phyloP scores from a whole-genome alignment of 2,113 vertebrate genomes.

The Delphinus delphis region DNA sequence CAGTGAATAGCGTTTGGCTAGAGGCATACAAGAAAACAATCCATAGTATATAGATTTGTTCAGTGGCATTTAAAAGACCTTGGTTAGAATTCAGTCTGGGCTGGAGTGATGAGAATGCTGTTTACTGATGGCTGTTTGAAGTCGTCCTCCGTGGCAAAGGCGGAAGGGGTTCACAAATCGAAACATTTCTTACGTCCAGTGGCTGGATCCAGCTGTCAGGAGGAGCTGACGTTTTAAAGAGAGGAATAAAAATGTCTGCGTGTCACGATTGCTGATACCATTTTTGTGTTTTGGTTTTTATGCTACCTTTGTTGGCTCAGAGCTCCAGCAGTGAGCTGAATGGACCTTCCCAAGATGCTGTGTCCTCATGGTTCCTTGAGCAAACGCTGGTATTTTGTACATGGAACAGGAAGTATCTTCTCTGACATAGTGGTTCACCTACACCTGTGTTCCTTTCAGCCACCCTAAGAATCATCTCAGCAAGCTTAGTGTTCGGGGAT shows the following conservation, averaged over 20 bases:
- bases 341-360: neutral
- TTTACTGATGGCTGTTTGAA: slow-evolving; percentile 81
- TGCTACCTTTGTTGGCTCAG: slow-evolving; percentile 52
- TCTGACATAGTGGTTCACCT: neutral
- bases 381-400: neutral
- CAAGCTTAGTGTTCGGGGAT: neutral
- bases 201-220: slow-evolving; percentile 63
- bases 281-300: slow-evolving; percentile 66
- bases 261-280: slow-evolving; percentile 17
- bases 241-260: slow-evolving; percentile 65
- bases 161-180: slow-evolving; percentile 72
- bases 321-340: neutral
- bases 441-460: neutral
- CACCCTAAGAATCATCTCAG: neutral
- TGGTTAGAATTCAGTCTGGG: slow-evolving; percentile 87
- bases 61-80: slow-evolving; percentile 88
- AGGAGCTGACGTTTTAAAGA: slow-evolving; percentile 70
- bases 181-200: slow-evolving; percentile 77
- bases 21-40: slow-evolving; percentile 83
- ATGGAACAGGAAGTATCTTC: neutral
- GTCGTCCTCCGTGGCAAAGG: slow-evolving; percentile 45
- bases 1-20: slow-evolving; percentile 80
- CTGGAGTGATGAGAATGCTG: slow-evolving; percentile 79
- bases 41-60: slow-evolving; percentile 87
- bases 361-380: neutral